phyloP scores from a whole-genome alignment of 2,113 vertebrate species.

The Calyptommatus sinebrachiatus region DNA sequence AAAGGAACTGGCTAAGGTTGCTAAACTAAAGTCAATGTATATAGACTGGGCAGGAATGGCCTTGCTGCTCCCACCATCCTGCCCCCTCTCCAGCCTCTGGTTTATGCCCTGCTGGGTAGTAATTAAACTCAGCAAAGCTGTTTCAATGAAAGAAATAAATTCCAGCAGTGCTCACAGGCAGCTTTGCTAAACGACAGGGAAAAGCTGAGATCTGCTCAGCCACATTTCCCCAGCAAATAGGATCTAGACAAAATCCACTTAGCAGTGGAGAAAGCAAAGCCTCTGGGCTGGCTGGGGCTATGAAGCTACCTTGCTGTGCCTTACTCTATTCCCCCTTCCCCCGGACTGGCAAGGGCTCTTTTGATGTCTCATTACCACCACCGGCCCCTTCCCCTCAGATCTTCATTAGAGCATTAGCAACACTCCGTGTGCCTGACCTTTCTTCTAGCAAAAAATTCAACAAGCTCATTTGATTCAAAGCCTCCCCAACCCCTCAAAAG shows the following conservation, averaged over 20 bases:
- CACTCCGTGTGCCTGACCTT: constrained; percentile 20
- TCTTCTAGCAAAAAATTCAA: constrained; percentile 29
- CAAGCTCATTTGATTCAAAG: constrained; percentile 30
- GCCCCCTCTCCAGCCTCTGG: background rate
- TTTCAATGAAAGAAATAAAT: constrained; percentile 30
- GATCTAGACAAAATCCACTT: constrained; percentile 34
- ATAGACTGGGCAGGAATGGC: background rate
- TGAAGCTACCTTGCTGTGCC: background rate
- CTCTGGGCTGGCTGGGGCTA: background rate
- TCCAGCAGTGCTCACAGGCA: constrained; percentile 16
- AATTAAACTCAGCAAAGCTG: constrained; percentile 31
- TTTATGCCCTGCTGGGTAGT: constrained; percentile 7
- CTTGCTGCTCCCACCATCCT: background rate
- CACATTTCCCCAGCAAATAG: constrained; percentile 32
- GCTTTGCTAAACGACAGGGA: background rate
- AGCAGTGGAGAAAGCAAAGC: constrained; percentile 28
- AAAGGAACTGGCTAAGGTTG: background rate
- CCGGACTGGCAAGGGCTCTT: background rate
- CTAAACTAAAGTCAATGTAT: background rate
- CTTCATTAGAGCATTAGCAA: constrained; percentile 29
- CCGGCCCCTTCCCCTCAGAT: background rate
- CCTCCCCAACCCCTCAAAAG: background rate
- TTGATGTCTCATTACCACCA: constrained; percentile 17
- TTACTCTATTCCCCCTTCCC: background rate
- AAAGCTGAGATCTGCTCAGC: constrained; percentile 26